Base-by-base conservation (phyloP, 2,797 vertebrate species). In the Cuculus canorus region DNA sequence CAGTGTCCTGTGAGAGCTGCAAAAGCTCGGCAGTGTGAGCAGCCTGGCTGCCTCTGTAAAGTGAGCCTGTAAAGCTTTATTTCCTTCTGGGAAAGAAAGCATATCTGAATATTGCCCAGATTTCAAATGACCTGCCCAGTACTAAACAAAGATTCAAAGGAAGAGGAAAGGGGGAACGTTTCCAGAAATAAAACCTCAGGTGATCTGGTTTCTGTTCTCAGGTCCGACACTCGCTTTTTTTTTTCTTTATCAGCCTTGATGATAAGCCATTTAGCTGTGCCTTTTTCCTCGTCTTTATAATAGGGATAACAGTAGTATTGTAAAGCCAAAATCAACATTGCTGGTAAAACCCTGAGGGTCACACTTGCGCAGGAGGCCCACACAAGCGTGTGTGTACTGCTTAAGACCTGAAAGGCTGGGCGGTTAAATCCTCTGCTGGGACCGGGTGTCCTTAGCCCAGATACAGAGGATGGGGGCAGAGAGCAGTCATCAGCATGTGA, bases 191-290 rank as follows among this genome's bases (percentile, higher is more conserved):
- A 96, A 96, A 94, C 80, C 85, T 83, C 85, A 92, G 88, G 94
- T 92, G 94, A 86, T 95, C 94, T 95, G 87, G 91, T 91, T 95
- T 97, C 90, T 96, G 50, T 90, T 94, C 88, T 57, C 90, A 80
- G 41, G 87, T 88, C 82, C 0, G 0, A 82, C 88, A 65, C 73
- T 88, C 0, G 4, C 11, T 6, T n/a, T 39, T 66, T 25, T 88
- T 80, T 39, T 66, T 25, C 88, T 80, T 88, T 48, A 65, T 88
- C 85, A 92, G 92, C 79, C 93, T 81, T 79, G 82, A 69, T 79
- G 82, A 69, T 92, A 95, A 95, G 92, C 90, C 65, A 81, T 86
- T 95, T 86, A 88, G 80, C 86, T 90, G 57, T 65, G 82, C 69
- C 25, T 94, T 78, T 90, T 32, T 10, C 39, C 73, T 73, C 9